A percentile compares a stretch with the other conserved stretches of the same genome.
These are phyloP conservation scores for Coracopsis vasa DNA, from an alignment of 2,113 vertebrate genomes.

Conservation along the genomic window DNA sequence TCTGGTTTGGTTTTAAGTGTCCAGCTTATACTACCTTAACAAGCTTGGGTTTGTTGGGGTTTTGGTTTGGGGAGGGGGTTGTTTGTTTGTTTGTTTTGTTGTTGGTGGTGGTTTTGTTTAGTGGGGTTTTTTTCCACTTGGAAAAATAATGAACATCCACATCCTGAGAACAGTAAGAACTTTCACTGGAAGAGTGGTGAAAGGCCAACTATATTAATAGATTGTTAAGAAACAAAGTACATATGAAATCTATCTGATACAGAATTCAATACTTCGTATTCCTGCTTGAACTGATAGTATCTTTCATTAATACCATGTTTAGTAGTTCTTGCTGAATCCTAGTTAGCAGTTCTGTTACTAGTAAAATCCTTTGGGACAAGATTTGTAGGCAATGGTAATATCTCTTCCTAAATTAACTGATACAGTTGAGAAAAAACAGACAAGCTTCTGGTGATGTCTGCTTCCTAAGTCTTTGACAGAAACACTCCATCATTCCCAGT, in stretches of 20 bases:
- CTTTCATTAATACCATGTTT: not conserved
- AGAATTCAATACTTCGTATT: not conserved
- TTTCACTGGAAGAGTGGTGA: not conserved
- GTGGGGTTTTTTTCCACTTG: not conserved
- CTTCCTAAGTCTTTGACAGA: slow-evolving; percentile 1
- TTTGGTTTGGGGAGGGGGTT: not conserved
- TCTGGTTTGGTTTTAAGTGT: not conserved
- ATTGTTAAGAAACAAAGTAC: not conserved
- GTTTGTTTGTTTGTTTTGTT: not conserved
- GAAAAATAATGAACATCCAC: not conserved
- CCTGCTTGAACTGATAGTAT: not conserved
- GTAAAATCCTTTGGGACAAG: not conserved
- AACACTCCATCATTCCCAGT: not conserved
- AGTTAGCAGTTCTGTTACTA: not conserved
- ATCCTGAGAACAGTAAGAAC: not conserved
- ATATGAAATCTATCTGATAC: not conserved
- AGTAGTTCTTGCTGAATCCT: not conserved
- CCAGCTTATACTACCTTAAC: not conserved
- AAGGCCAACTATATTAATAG: not conserved
- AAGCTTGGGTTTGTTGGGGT: not conserved
- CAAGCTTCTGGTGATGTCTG: not conserved
- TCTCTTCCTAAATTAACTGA: not conserved
- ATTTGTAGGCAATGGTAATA: not conserved
- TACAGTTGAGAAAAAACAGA: not conserved
- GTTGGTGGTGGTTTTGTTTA: not conserved